These are phyloP conservation scores for Leptinotarsa undecemlineata DNA, from an alignment of 1,140 invertebrate genomes.

Conservation along the genomic window DNA sequence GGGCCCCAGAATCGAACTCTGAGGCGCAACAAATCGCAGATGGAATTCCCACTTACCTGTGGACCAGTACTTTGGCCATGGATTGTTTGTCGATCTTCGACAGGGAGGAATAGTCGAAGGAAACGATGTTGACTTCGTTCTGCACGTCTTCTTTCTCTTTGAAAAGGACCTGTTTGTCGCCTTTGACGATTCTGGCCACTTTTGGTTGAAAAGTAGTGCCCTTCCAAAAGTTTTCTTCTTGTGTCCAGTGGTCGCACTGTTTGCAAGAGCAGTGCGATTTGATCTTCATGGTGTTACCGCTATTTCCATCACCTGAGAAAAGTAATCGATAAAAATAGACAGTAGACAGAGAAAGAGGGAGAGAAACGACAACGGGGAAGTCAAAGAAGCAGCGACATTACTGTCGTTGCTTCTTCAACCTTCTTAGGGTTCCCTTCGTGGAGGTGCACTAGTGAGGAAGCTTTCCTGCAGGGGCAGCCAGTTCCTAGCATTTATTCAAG, in stretches of 20 bases:
- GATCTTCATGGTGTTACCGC: conserved; percentile 7
- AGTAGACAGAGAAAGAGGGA: not conserved
- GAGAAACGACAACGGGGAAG: no score
- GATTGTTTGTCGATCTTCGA: conserved; percentile 39
- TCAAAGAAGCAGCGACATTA: no score
- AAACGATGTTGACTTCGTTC: conserved; percentile 28
- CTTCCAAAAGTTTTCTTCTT: conserved; percentile 21
- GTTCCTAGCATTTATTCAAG: no score
- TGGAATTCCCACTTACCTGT: conserved; percentile 39
- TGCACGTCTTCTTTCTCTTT: conserved; percentile 15
- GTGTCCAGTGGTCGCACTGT: conserved; percentile 31
- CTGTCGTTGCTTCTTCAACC: not conserved
- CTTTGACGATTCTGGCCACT: not conserved
- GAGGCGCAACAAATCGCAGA: not conserved
- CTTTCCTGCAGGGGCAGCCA: no score
- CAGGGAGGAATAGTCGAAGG: conserved; percentile 36
- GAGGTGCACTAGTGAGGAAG: no score
- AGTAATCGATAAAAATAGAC: not conserved
- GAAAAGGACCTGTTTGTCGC: conserved; percentile 30
- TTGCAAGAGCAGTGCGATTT: conserved; percentile 32
- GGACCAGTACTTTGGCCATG: conserved; percentile 39
- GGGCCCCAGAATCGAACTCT: not conserved
- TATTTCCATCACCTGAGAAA: not conserved
- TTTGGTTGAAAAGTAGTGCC: not conserved
- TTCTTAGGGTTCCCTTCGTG: not conserved